Base-by-base conservation (phyloP, 2,888 invertebrate species). In the Buathra laborator region DNA sequence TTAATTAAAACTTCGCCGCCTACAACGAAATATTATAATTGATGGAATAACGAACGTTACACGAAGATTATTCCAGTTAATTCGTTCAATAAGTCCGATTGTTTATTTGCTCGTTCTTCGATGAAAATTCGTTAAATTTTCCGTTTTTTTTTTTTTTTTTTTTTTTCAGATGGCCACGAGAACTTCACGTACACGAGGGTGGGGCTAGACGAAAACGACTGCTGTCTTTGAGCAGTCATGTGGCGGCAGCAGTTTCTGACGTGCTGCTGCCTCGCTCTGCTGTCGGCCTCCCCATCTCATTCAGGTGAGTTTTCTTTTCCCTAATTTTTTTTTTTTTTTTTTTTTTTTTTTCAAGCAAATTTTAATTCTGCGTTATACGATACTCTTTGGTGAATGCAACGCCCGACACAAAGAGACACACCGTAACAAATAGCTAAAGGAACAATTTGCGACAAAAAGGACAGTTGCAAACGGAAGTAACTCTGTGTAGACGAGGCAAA, bases 241-340 rank as follows among this genome's bases (percentile, higher is more conserved):
- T 93, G 93, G 93, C 92, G 91, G 87, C 88, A 90, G 91, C 91
- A 92, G 89, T 91, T 93, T 84, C 89, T 93, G 89, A 92, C 91
- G 88, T 93, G 90, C 88, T 91, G 92, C 91, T 92, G 92, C 89
- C 90, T 93, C 87, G 91, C 92, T 90, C 88, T 92, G 82, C 90
- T 93, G 86, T 91, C 93, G 88, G 90, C 92, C 83, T 90, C 92
- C 81, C 89, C 91, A 87, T 91, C 91, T 77, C 90, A 90, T 72
- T 92, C 92, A 89, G 92, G 93, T 93, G 88, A 5, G 90, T 90
- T 53, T 19, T n/a, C 6, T 7, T 53, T 19, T 53, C 14, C 16
- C 1, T 53, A 19, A 1, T 24, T 90, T 53, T 19, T n/a, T n/a
- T 16, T 53, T 19, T 53, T 16, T 9, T 7, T 53, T 16, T 37